These are phyloP conservation scores for Himalopsyche tibetana DNA, from an alignment of 2,888 invertebrate species.

Conservation along the genomic window DNA sequence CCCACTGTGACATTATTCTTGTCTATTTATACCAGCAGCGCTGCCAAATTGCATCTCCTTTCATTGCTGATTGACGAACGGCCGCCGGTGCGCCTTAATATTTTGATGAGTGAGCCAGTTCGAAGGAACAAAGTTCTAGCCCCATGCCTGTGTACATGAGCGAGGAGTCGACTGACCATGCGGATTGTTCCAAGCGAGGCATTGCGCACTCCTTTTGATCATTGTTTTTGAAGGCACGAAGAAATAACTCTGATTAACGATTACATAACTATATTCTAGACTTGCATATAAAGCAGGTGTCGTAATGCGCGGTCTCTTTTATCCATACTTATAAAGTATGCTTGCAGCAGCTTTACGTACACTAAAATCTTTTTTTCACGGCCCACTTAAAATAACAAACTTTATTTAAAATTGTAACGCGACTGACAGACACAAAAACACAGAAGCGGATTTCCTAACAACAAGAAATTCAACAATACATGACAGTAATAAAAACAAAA, in stretches of 20 bases:
- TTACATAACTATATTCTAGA: background rate
- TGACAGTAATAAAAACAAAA: too few relatives aligned
- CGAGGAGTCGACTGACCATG: background rate
- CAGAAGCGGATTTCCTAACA: too few relatives aligned
- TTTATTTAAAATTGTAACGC: too few relatives aligned
- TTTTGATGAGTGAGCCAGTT: slow-evolving; percentile 57
- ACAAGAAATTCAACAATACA: too few relatives aligned
- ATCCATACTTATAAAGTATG: too few relatives aligned
- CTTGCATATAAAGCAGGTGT: background rate
- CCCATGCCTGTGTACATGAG: background rate
- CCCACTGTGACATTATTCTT: slow-evolving; percentile 59
- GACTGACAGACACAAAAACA: too few relatives aligned
- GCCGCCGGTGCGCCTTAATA: slow-evolving; percentile 55
- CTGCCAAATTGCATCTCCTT: slow-evolving; percentile 66
- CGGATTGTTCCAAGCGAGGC: background rate
- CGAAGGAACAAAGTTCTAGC: slow-evolving; percentile 30
- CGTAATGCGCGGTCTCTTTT: background rate
- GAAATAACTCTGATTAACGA: background rate
- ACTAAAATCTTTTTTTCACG: too few relatives aligned
- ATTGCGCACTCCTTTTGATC: background rate
- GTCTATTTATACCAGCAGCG: slow-evolving; percentile 63
- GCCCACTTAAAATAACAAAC: too few relatives aligned
- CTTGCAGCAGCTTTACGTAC: too few relatives aligned
- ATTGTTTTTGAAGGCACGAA: slow-evolving; percentile 2
- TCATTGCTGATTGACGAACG: slow-evolving; percentile 59